Evolutionary conservation across 2,888 invertebrate species (phyloP).

Genomic region (Aproaerema taeniolella): DNA sequence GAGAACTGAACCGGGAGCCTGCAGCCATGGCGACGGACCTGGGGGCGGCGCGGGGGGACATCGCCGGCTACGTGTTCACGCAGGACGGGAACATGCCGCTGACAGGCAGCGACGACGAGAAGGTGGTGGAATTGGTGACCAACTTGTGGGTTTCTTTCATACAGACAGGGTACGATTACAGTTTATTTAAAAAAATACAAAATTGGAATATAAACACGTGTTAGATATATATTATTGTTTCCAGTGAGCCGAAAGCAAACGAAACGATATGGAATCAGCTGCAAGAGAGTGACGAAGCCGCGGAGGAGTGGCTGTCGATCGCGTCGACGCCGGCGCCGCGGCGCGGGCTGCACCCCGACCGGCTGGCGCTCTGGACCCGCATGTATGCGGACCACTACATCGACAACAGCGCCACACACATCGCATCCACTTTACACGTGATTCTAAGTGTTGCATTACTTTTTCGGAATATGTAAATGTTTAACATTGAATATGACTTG

Average conservation of each 20-base stretch:
- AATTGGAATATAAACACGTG: too few relatives aligned
- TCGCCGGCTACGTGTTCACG: constrained; percentile 70
- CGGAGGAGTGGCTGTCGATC: constrained; percentile 48
- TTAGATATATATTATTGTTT: constrained; percentile 24
- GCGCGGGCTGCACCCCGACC: constrained; percentile 38
- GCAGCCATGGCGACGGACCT: constrained; percentile 39
- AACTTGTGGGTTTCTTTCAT: constrained; percentile 66
- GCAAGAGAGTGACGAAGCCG: constrained; percentile 21
- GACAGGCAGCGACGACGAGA: constrained; percentile 27
- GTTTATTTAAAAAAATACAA: background rate
- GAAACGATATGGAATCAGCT: constrained; percentile 37
- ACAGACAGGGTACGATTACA: constrained; percentile 62
- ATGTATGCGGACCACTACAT: constrained; percentile 50
- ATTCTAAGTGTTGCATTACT: too few relatives aligned
- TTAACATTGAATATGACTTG: too few relatives aligned
- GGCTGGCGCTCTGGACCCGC: constrained; percentile 46
- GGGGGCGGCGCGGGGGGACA: constrained; percentile 75
- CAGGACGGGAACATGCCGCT: constrained; percentile 26
- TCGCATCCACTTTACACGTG: background rate
- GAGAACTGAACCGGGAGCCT: constrained; percentile 60
- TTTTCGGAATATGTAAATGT: too few relatives aligned
- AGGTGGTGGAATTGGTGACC: constrained; percentile 33
- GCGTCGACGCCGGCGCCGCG: too few relatives aligned
- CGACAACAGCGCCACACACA: too few relatives aligned
- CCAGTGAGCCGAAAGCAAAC: constrained; percentile 37